Evolutionary conservation across 2,888 invertebrate species (phyloP), one percentile per base, ranked within the genome.

Genomic region (Dascillus cervinus): DNA sequence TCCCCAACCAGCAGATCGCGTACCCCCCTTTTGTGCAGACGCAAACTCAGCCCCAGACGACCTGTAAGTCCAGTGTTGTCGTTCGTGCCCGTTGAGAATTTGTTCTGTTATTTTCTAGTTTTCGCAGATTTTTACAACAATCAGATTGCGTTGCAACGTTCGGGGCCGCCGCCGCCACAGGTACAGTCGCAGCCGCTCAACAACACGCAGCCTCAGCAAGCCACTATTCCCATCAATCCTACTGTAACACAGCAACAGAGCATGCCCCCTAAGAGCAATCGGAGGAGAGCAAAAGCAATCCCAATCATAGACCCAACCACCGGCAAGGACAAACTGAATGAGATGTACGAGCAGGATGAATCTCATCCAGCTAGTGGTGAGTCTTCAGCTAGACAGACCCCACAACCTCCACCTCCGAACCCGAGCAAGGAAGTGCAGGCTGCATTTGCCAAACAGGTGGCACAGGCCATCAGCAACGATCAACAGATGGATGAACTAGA

Each of bases 351-450:
- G 15, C 56, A 50, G 9, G 56, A 55, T 28, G 56, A 58, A 21
- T 62, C 64, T 14, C 62, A 64, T 49, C 60, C 65, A 2, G 50
- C 62, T 2, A 65, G 66, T 21, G 67, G 63, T 4, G 67, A 70
- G 40, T 65, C 69, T 10, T 69, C 65, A 29, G 67, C 67, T 35
- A 58, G 68, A 17, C 68, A 69, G 47, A 69, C 68, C 26, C 68
- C 70, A 13, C 69, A 70, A 51, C 65, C 67, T 6, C 32, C 47
- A 1, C 38, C 49, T n/a, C 47, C 36, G 24, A 44, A 46, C 42
- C 35, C 43, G 29, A 50, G 46, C 30, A 60, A 61, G 44, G 58
- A 62, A 41, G 53, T 64, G 30, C 61, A 58, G 39, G 62, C 58
- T 3, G 45, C 56, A 3, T 64, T 64, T 37, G 60, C 60, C n/a